Evolutionary conservation across 1,140 invertebrate species (phyloP).

Genomic region (Drosophila tani): DNA sequence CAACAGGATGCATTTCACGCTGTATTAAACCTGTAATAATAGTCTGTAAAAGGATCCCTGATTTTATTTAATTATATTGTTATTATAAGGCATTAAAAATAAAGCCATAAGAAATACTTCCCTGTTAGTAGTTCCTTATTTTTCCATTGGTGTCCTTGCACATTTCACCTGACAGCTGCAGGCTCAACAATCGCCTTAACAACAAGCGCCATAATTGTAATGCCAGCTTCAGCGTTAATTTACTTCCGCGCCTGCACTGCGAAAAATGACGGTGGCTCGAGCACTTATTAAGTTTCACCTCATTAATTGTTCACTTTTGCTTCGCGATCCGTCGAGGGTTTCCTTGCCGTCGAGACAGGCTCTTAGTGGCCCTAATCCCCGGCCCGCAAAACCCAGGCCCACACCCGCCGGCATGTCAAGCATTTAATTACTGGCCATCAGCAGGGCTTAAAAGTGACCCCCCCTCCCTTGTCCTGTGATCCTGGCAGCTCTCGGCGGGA

Average conservation of each 20-base stretch:
- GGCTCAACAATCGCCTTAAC: slow-evolving; percentile 58
- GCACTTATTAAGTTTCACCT: slow-evolving; percentile 19
- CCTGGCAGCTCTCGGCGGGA: slow-evolving; percentile 35
- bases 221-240: slow-evolving; percentile 73
- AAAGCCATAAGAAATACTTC: too few relatives aligned
- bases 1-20: slow-evolving; percentile 24
- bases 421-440: slow-evolving; percentile 82
- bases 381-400: slow-evolving; percentile 44
- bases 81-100: too few relatives aligned
- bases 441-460: slow-evolving; percentile 69
- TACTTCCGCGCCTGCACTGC: slow-evolving; percentile 28
- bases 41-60: too few relatives aligned
- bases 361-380: slow-evolving; percentile 60
- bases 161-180: slow-evolving; percentile 33
- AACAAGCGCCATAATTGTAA: slow-evolving; percentile 78
- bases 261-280: slow-evolving; percentile 2
- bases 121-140: background rate
- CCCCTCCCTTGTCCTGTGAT: slow-evolving; percentile 3
- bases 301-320: slow-evolving; percentile 41
- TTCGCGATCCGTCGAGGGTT: slow-evolving; percentile 9
- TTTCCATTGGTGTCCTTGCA: background rate
- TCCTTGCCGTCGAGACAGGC: slow-evolving; percentile 10
- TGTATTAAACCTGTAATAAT: slow-evolving; percentile 8
- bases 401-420: slow-evolving; percentile 73
- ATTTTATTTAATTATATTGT: too few relatives aligned